Conservation (phyloP, 2,797 vertebrate genomes). For the Gambusia yucatana region DNA sequence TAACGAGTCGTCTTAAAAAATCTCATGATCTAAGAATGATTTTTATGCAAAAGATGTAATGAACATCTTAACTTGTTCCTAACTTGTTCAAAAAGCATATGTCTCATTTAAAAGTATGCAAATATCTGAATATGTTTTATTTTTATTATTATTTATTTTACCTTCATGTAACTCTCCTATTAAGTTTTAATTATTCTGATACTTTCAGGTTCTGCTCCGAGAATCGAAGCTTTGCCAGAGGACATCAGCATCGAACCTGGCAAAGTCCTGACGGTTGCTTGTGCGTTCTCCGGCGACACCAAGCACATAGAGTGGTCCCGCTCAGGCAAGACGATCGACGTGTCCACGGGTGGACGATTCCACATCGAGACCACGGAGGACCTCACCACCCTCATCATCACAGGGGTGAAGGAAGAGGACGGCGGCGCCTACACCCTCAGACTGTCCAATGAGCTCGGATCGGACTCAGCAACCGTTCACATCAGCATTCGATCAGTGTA, state of each 20-base stretch:
- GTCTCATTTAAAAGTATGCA: not conserved
- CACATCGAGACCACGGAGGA: conserved; percentile 97
- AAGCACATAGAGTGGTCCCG: conserved; percentile 92
- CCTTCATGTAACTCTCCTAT: not conserved
- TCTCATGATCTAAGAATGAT: too few species aligned
- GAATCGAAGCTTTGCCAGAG: conserved; percentile 96
- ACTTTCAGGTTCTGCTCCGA: conserved; percentile 86
- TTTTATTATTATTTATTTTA: too few species aligned
- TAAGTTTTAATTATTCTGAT: not conserved
- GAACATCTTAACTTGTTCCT: too few species aligned
- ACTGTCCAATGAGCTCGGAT: conserved; percentile 93
- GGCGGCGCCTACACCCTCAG: conserved; percentile 93
- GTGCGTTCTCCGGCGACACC: conserved; percentile 90
- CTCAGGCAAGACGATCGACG: conserved; percentile 83
- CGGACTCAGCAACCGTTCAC: conserved; percentile 93
- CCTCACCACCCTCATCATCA: conserved; percentile 96
- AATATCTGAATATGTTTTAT: not conserved
- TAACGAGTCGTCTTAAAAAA: not conserved
- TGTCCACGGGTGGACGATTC: conserved; percentile 90
- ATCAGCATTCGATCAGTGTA: conserved; percentile 93
- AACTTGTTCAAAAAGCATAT: too few species aligned
- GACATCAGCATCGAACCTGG: conserved; percentile 97
- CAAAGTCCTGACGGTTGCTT: conserved; percentile 95
- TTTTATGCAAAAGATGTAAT: too few species aligned
- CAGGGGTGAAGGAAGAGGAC: conserved; percentile 90